These are phyloP conservation scores for Pempheris klunzingeri DNA, from an alignment of 2,797 vertebrate species.

Conservation along the genomic window DNA sequence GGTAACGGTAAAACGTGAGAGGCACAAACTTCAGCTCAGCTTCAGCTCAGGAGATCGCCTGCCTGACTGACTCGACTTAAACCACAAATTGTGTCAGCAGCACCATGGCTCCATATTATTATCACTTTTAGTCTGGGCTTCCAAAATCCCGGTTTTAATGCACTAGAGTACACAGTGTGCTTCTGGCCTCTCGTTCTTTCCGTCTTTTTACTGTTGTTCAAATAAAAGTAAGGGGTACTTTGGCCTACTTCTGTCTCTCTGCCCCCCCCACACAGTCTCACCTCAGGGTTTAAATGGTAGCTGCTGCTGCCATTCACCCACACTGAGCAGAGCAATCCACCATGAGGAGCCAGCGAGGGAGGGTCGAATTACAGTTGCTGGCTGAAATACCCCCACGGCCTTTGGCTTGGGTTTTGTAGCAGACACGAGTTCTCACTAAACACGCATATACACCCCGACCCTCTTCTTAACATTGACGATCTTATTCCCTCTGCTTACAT, in stretches of 20 bases:
- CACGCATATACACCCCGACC: constrained; percentile 13
- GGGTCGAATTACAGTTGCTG: constrained; percentile 76
- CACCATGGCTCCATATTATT: not conserved
- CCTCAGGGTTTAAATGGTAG: constrained; percentile 67
- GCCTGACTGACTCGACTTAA: constrained; percentile 10
- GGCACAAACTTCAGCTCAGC: not conserved
- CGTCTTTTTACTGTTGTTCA: constrained; percentile 47
- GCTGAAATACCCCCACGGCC: constrained; percentile 64
- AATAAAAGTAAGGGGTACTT: constrained; percentile 34
- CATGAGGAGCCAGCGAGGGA: constrained; percentile 28
- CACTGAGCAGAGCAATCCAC: constrained; percentile 54
- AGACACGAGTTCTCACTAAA: constrained; percentile 58
- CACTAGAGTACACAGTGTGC: constrained; percentile 3
- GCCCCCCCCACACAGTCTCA: constrained; percentile 10
- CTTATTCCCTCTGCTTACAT: not conserved
- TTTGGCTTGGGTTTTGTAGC: constrained; percentile 56
- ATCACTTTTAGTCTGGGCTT: constrained; percentile 4
- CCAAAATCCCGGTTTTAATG: constrained; percentile 8
- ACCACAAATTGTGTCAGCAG: constrained; percentile 6
- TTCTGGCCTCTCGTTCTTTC: constrained; percentile 43
- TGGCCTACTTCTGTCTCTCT: constrained; percentile 61
- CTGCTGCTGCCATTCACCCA: constrained; percentile 80
- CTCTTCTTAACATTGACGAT: constrained; percentile 14
- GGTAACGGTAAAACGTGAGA: not conserved
- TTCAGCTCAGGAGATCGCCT: constrained; percentile 1